Evolutionary conservation across 2,888 invertebrate species (phyloP), one percentile per base, ranked within the genome.

Genomic region (Acholoe squamosa): DNA sequence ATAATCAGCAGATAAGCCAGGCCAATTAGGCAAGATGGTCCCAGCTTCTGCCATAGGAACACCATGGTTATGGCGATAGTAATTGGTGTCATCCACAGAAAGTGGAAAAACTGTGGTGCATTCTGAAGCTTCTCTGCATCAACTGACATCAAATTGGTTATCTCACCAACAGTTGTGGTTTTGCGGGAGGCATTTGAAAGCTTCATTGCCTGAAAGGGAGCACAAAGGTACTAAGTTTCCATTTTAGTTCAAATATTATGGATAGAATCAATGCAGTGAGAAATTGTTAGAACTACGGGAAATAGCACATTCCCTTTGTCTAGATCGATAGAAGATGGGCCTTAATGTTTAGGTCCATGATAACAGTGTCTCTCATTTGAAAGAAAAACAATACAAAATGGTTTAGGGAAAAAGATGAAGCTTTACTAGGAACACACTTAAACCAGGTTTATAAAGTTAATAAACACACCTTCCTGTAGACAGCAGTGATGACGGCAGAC

Each of bases 111-210:
- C 33, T 84, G 54, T 52, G 54, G 77, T 16, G 71, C 67, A 19
- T 91, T 91, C 80, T 91, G 91, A 52, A 91, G 43, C 90, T 91
- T 91, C 86, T 91, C 91, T 7, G 91, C 89, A 76, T 91, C 91
- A 0, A 91, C 91, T 0, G 91, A 89, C 91, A 91, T 91, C 61
- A 91, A 71, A 67, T 91, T 91, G 19, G 84, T 84, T 71, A 91
- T 91, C 61, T 89, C 91, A 16, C 91, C 91, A 0, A 98, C 97
- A 0, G 98, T 98, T 0, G 98, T 97, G 94, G 98, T 97, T 94
- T 98, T 98, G 91, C 97, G 97, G 0, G 98, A 97, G 0, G 97
- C 96, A 95, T 98, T 98, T 0, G 98, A 91, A 52, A 91, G 61
- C 31, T 84, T 76, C 54, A 91, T 25, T 3, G 91, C 67, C 91